These are phyloP conservation scores for Trinorchestia longiramus DNA, from an alignment of 1,140 invertebrate species.

Conservation along the genomic window DNA sequence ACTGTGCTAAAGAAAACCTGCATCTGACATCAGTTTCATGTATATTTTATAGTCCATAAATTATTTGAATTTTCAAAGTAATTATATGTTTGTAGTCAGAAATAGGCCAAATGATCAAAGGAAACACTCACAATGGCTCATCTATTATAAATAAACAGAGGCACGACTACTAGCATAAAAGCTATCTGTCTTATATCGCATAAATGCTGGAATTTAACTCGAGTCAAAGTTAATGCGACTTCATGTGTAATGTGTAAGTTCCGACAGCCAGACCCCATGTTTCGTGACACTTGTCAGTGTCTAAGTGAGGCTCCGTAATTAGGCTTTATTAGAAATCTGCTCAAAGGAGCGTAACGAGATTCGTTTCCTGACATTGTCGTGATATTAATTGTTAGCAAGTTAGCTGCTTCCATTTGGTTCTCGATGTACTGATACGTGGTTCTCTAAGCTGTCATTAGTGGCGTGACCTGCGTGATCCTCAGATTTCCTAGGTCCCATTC, in stretches of 20 bases:
- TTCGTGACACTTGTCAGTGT: not conserved
- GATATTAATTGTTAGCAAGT: not conserved
- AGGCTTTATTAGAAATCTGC: not conserved
- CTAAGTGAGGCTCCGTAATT: not conserved
- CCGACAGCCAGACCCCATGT: not conserved
- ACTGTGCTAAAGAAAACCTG: too few relatives aligned
- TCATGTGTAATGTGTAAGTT: not conserved
- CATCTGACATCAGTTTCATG: not conserved
- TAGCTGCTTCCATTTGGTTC: not conserved
- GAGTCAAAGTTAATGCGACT: not conserved
- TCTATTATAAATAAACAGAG: not conserved
- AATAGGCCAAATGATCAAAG: not conserved
- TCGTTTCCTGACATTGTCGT: not conserved
- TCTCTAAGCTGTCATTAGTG: not conserved
- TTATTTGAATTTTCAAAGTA: not conserved
- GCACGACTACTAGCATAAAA: not conserved
- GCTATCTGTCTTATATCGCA: not conserved
- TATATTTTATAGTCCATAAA: not conserved
- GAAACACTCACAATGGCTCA: not conserved
- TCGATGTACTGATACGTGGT: not conserved
- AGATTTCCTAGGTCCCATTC: not conserved
- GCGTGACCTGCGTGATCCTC: not conserved
- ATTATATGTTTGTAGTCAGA: not conserved
- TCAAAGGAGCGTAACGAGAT: not conserved
- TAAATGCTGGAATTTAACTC: not conserved